A percentile compares a stretch with the other conserved stretches of the same genome.
These are phyloP conservation scores for Brachypodius melanocephalos DNA, from an alignment of 2,113 vertebrate genomes.

Conservation along the genomic window DNA sequence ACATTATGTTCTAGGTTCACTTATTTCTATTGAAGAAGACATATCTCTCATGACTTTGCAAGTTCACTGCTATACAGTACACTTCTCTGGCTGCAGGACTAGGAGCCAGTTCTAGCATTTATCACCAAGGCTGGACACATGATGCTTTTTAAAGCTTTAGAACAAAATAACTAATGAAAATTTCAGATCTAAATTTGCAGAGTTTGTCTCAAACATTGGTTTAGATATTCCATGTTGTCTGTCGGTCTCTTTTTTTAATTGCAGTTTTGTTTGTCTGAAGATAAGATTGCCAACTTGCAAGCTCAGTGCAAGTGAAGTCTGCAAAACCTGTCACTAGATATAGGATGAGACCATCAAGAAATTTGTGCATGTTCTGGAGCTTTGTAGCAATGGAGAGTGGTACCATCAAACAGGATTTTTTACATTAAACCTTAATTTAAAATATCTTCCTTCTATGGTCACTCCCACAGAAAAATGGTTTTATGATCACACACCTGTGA, in stretches of 20 bases:
- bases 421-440: background rate
- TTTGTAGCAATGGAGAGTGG: background rate
- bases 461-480: background rate
- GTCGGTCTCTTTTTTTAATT: background rate
- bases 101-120: background rate
- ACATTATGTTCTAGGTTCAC: background rate
- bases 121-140: rapidly evolving
- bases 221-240: background rate
- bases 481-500: background rate
- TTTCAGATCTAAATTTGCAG: background rate
- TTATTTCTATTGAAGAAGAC: background rate
- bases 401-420: background rate
- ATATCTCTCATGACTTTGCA: background rate
- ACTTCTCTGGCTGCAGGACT: background rate
- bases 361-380: background rate
- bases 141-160: background rate
- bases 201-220: background rate
- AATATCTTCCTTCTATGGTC: background rate
- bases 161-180: background rate
- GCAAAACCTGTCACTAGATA: background rate
- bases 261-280: background rate
- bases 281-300: background rate
- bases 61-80: background rate
- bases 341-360: background rate
- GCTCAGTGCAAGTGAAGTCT: background rate